Evolutionary conservation across 2,797 vertebrate genomes (phyloP).

Genomic region (Xenentodon cancila): DNA sequence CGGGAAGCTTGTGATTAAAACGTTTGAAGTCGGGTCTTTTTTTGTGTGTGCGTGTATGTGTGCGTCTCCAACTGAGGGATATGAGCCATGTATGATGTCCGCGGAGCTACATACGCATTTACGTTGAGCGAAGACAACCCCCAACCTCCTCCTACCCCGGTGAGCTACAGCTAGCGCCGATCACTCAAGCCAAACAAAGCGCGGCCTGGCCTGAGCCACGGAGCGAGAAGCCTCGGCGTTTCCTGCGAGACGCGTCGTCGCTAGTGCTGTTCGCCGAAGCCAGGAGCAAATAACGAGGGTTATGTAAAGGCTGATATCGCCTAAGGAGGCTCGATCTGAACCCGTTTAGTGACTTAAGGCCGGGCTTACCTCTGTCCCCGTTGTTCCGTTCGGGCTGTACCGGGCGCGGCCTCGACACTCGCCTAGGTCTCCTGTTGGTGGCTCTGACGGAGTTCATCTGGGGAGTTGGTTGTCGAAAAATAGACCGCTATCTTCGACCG

Average conservation of each 20-base stretch:
- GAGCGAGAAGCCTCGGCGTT: slow-evolving; percentile 86
- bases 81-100: slow-evolving; percentile 42
- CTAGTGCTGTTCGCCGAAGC: not conserved
- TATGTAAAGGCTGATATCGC: not conserved
- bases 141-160: slow-evolving; percentile 60
- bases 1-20: slow-evolving; percentile 14
- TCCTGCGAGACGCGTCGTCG: slow-evolving; percentile 68
- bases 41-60: not conserved
- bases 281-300: not conserved
- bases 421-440: slow-evolving; percentile 99
- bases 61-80: slow-evolving; percentile 19
- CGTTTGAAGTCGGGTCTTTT: slow-evolving; percentile 2
- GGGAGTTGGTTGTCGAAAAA: slow-evolving; percentile 85
- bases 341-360: slow-evolving; percentile 19
- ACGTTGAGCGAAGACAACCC: slow-evolving; percentile 67
- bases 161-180: slow-evolving; percentile 69
- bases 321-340: slow-evolving; percentile 20
- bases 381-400: slow-evolving; percentile 98
- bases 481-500: slow-evolving; percentile 81
- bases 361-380: slow-evolving; percentile 93
- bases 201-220: slow-evolving; percentile 88
- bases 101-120: slow-evolving; percentile 66
- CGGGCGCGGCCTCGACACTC: slow-evolving; percentile 99
- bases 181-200: slow-evolving; percentile 96
- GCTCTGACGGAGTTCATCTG: slow-evolving; percentile 99